phyloP scores from a whole-genome alignment of 2,113 vertebrate species.

The Setophaga coronata region DNA sequence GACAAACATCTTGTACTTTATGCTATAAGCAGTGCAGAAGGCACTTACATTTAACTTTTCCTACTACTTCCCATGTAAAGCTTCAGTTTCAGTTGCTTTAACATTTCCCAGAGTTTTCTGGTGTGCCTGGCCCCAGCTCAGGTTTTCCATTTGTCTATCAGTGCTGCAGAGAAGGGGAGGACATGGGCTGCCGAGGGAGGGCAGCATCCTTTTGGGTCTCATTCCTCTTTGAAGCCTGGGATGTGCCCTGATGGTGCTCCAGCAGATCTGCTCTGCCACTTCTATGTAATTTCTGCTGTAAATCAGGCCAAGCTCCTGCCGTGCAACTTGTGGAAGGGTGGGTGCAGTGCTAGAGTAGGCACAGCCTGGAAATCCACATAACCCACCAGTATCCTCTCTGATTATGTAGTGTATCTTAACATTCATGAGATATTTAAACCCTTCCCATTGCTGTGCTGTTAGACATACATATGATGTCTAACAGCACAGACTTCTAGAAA shows the following conservation, averaged over 20 bases:
- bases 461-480: background rate
- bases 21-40: background rate
- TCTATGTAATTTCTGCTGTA: background rate
- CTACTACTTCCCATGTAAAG: background rate
- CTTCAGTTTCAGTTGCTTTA: background rate
- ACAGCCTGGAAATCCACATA: background rate
- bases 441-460: background rate
- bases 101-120: background rate
- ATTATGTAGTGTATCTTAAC: background rate
- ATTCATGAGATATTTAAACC: background rate
- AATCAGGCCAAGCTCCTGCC: background rate
- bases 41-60: background rate
- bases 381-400: background rate
- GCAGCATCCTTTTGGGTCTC: background rate
- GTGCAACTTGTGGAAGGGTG: too few species aligned
- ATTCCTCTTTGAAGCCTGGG: background rate
- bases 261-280: background rate
- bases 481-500: background rate
- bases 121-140: background rate
- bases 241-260: background rate
- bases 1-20: background rate
- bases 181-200: accelerated
- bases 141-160: background rate
- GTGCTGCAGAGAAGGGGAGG: background rate
- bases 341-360: background rate